These are phyloP conservation scores for Actinopyga echinites DNA, from an alignment of 53 echinoderm and acorn worm species.

Conservation along the genomic window DNA sequence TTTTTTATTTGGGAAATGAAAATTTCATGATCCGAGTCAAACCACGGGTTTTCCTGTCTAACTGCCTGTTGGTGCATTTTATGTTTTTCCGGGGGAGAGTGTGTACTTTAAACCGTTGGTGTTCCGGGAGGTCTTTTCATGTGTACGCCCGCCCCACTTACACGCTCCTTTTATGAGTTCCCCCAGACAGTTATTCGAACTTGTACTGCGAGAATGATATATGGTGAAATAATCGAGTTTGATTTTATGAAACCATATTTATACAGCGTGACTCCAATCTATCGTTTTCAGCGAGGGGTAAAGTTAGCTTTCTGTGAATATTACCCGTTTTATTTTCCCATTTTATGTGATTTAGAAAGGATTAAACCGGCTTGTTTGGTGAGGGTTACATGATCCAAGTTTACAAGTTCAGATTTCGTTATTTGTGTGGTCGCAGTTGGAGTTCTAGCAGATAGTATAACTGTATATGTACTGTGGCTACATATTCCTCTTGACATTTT, in stretches of 20 bases:
- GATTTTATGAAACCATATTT: constrained; percentile 26
- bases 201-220: constrained; percentile 21
- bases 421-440: constrained; percentile 18
- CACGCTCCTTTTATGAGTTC: constrained; percentile 4
- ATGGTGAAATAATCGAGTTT: constrained; percentile 29
- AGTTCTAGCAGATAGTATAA: no score
- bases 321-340: no score
- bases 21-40: constrained; percentile 1
- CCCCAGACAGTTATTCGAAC: constrained; percentile 7
- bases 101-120: neutral
- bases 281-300: neutral
- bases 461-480: no score
- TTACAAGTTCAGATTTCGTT: neutral
- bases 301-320: neutral
- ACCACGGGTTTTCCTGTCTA: constrained; percentile 31
- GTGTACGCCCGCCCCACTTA: constrained; percentile 6
- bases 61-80: neutral
- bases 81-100: constrained; percentile 21
- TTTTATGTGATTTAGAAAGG: neutral
- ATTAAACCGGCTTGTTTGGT: neutral
- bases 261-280: neutral
- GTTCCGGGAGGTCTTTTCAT: constrained; percentile 26
- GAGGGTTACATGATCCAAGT: constrained; percentile 8
- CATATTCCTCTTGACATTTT: no score
- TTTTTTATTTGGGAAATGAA: neutral